phyloP scores from a whole-genome alignment of 2,113 vertebrate genomes.

The Rhipidura dahli region DNA sequence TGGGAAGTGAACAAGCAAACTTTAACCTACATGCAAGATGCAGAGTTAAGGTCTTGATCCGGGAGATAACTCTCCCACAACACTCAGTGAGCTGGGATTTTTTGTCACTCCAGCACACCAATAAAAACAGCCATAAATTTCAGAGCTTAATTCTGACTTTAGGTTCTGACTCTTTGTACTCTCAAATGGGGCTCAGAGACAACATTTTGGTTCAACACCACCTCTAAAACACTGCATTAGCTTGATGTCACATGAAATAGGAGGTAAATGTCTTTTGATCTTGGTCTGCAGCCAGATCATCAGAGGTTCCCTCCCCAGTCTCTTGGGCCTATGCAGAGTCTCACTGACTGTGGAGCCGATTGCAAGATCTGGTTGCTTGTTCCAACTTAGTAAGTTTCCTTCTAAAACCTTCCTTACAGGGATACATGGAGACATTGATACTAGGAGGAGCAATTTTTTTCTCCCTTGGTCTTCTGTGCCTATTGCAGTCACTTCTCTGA shows the following conservation, averaged over 20 bases:
- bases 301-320: neutral
- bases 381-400: neutral
- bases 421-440: neutral
- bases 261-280: neutral
- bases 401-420: neutral
- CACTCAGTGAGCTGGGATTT: neutral
- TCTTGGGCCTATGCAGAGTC: neutral
- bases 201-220: neutral
- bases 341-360: neutral
- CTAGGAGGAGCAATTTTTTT: neutral
- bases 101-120: neutral
- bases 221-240: neutral
- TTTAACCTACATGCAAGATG: neutral
- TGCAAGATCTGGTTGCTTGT: neutral
- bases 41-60: constrained; percentile 28
- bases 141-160: neutral
- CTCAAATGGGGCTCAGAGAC: neutral
- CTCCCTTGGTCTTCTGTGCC: neutral
- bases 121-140: neutral
- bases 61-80: neutral
- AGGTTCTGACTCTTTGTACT: neutral
- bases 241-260: neutral
- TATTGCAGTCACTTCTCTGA: neutral
- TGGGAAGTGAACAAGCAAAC: neutral
- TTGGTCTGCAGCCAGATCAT: neutral